Evolutionary conservation across 2,888 invertebrate genomes (phyloP), one percentile per base, ranked within the genome.

Genomic region (Luffia ferchaultella): DNA sequence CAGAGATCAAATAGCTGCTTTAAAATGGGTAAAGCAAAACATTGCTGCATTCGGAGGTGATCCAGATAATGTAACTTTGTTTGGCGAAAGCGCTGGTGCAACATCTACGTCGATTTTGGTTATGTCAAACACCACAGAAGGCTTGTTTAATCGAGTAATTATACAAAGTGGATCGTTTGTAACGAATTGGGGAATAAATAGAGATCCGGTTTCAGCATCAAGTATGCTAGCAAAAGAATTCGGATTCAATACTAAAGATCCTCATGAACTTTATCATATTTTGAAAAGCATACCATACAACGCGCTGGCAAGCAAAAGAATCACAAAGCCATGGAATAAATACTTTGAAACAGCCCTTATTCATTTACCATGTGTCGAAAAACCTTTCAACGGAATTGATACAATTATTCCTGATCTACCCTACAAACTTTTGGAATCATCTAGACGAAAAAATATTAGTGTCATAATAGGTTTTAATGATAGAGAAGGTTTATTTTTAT

Each of bases 81-180:
- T 82, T 55, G 82, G 82, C 2, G 76, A 79, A 60, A 82, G 82
- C 49, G 82, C 82, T 47, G 82, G 82, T 18, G 79, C 64, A 1
- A 64, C 70, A 0, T 79, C 79, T 0, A 55, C 61, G 1, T 70
- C 80, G 0, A 50, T 78, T 17, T 55, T 82, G 12, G 20, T 76
- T 50, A 68, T 70, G 5, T 78, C 73, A 58, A 58, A 73, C 20
- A 58, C 62, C 12, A 69, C 78, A 1, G 57, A 68, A 46, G 79
- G 74, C 1, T 58, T 83, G 7, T 78, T 78, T 53, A 62, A 75
- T 3, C 74, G 62, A 63, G 78, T 67, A 1, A 82, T 83, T 18
- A 53, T 76, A 9, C 80, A 80, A 55, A 80, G 82, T 54, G 82
- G 83, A 2, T 69, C 76, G 1, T 66, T 75, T 1, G 53, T 69